phyloP scores from a whole-genome alignment of 2,888 invertebrate genomes.

The Odontothrips loti region DNA sequence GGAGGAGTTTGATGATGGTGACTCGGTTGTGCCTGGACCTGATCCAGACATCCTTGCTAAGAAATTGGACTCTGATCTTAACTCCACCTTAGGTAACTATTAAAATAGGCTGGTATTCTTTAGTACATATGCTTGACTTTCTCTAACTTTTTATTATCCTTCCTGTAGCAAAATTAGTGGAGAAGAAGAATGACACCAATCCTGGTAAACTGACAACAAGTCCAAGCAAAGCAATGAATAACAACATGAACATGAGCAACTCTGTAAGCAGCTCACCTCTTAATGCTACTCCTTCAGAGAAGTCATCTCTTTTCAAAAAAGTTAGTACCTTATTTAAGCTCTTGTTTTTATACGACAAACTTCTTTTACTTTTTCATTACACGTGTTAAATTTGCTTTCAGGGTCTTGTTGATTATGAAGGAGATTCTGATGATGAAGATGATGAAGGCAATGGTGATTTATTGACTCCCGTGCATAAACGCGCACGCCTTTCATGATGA shows the following conservation, averaged over 20 bases:
- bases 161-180: slow-evolving; percentile 60
- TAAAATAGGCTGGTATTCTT: slow-evolving; percentile 23
- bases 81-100: slow-evolving; percentile 51
- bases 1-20: slow-evolving; percentile 83
- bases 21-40: slow-evolving; percentile 50
- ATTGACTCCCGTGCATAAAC: slow-evolving; percentile 60
- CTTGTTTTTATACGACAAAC: slow-evolving; percentile 16
- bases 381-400: slow-evolving; percentile 34
- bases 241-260: slow-evolving; percentile 39
- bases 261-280: slow-evolving; percentile 40
- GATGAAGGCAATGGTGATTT: slow-evolving; percentile 51
- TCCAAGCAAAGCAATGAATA: slow-evolving; percentile 43
- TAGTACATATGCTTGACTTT: background rate
- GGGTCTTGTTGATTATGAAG: slow-evolving; percentile 92
- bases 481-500: slow-evolving; percentile 72
- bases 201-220: slow-evolving; percentile 41
- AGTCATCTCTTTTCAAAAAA: slow-evolving; percentile 51
- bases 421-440: slow-evolving; percentile 93
- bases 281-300: slow-evolving; percentile 46
- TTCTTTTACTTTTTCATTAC: slow-evolving; percentile 18
- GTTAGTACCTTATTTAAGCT: slow-evolving; percentile 42
- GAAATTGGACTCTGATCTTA: slow-evolving; percentile 57
- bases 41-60: slow-evolving; percentile 52
- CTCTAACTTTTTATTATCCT: slow-evolving; percentile 27
- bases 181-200: slow-evolving; percentile 57